Percentiles rank a stretch among this genome's conserved stretches.
Evolutionary conservation across 2,113 vertebrate genomes (phyloP).

Genomic region (Sisor rabdophorus): DNA sequence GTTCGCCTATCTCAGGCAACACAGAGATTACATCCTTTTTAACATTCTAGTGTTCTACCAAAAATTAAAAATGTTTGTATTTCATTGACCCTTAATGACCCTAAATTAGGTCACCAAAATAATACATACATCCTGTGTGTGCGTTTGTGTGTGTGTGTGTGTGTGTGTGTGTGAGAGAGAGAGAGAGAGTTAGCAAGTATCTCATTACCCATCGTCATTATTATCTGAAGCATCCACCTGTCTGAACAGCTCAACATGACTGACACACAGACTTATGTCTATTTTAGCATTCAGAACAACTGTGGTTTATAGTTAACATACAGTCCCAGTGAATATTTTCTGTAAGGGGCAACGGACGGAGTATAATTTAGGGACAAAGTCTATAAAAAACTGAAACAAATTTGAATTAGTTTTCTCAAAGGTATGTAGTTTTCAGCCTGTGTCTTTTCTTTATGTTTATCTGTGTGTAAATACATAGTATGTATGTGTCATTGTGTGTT

Average conservation of each 20-base stretch:
- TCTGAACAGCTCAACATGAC: conserved; percentile 57
- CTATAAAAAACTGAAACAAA: too few relatives aligned
- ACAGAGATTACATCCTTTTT: too few relatives aligned
- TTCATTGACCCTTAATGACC: not conserved
- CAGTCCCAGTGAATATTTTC: conserved; percentile 27
- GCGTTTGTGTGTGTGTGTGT: conserved; percentile 7
- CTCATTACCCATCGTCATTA: conserved; percentile 63
- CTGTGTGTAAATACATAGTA: not conserved
- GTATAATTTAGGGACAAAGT: conserved; percentile 15
- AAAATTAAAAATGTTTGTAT: not conserved
- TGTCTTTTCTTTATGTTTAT: not conserved
- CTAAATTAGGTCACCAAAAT: too few relatives aligned
- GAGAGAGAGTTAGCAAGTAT: conserved; percentile 47
- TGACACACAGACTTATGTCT: conserved; percentile 42
- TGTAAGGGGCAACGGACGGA: conserved; percentile 33
- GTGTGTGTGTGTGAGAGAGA: conserved; percentile 35
- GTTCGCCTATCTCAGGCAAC: too few relatives aligned
- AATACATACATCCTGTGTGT: conserved; percentile 22
- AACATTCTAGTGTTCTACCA: not conserved
- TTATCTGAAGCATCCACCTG: conserved; percentile 63
- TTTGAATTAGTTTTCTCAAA: conserved; percentile 2
- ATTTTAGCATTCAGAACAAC: conserved; percentile 16
- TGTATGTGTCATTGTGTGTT: not conserved
- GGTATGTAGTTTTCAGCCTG: conserved; percentile 11
- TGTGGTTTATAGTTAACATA: conserved; percentile 26